Evolutionary conservation across 1,140 invertebrate genomes (phyloP).

Genomic region (Mizuhopecten yessoensis): DNA sequence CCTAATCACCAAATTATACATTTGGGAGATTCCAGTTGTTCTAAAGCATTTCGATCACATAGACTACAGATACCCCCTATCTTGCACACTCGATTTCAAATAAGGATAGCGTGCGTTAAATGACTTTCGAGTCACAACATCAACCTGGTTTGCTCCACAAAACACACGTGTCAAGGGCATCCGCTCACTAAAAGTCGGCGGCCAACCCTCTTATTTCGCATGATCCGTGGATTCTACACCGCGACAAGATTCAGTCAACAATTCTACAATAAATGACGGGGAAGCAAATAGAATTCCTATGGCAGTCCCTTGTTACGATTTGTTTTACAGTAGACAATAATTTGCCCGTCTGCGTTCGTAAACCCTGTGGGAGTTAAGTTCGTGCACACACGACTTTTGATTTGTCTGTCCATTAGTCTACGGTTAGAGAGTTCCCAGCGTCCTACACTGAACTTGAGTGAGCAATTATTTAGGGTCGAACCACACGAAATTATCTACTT

Average conservation of each 20-base stretch:
- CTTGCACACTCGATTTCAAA: too few species aligned
- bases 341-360: conserved; percentile 3
- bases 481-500: background rate
- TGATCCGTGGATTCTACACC: background rate
- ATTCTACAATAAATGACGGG: background rate
- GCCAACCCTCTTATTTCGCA: background rate
- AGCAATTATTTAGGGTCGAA: background rate
- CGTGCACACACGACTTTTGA: background rate
- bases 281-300: background rate
- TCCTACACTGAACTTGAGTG: background rate
- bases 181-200: background rate
- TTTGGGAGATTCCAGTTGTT: too few species aligned
- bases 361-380: background rate
- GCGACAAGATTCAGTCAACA: background rate
- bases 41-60: too few species aligned
- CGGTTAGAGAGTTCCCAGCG: background rate
- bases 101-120: too few species aligned
- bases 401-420: background rate
- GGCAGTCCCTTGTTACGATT: background rate
- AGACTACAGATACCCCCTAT: too few species aligned
- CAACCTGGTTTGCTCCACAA: too few species aligned
- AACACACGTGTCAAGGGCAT: background rate
- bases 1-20: too few species aligned
- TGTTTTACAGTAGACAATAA: conserved; percentile 13
- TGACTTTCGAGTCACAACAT: too few species aligned